Percentiles rank a stretch among this genome's conserved stretches.
Conservation (phyloP, 2,113 vertebrate genomes). For the Phylloscopus trochiloides region DNA sequence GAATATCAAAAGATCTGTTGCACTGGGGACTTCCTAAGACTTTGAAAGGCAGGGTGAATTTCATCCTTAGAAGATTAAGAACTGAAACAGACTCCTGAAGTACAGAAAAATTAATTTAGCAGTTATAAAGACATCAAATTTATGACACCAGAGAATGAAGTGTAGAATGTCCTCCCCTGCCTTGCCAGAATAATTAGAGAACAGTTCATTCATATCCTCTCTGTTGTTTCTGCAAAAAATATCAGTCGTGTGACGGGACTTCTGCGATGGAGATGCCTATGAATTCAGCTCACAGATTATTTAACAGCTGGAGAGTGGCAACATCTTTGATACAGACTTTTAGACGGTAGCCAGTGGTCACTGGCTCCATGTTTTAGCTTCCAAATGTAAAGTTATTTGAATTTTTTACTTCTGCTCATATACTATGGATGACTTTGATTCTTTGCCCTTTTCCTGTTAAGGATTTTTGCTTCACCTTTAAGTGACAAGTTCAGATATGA, state of each 20-base stretch:
- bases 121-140: slow-evolving; percentile 30
- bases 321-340: neutral
- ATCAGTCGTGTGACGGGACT: neutral
- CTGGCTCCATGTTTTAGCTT: neutral
- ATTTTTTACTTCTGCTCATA: neutral
- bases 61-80: neutral
- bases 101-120: slow-evolving; percentile 46
- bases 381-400: neutral
- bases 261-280: rapidly evolving
- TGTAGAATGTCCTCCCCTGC: slow-evolving; percentile 25
- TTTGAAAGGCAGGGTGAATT: neutral
- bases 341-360: neutral
- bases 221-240: slow-evolving; percentile 7
- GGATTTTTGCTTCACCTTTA: neutral
- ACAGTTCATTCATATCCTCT: slow-evolving; percentile 11
- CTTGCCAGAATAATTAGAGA: slow-evolving; percentile 41
- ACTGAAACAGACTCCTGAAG: neutral
- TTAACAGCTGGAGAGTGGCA: neutral
- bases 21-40: neutral
- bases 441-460: slow-evolving; percentile 15
- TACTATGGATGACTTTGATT: neutral
- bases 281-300: neutral
- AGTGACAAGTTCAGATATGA: slow-evolving; percentile 4
- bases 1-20: neutral
- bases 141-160: slow-evolving; percentile 22